Evolutionary conservation across 2,888 invertebrate species (phyloP), one percentile per base, ranked within the genome.

Genomic region (Amorpha juglandis): DNA sequence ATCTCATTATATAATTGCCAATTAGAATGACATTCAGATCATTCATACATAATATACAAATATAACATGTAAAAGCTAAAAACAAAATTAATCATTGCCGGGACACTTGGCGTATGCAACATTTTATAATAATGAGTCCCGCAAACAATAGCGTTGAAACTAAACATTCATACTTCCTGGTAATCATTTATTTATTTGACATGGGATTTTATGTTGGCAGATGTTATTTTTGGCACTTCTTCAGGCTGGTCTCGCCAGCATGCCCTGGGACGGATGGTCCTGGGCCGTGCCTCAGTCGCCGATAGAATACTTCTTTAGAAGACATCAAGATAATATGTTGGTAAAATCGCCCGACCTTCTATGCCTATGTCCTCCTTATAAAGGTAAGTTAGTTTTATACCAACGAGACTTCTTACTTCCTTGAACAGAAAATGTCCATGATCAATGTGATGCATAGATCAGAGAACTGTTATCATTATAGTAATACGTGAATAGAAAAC

Each of bases 361-460:
- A n/a, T 89, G 89, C 65, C 53, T 75, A 65, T 89, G 89, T 67
- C 88, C 89, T 16, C 88, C 88, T 33, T 67, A 80, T 67, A 77
- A 82, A 74, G 86, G 89, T 87, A 73, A 65, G 7, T 16, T 12
- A 65, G 7, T 16, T 12, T 19, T n/a, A 6, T 55, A 1, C n/a
- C n/a, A n/a, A n/a, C n/a, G n/a, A n/a, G n/a, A n/a, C n/a, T n/a
- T n/a, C n/a, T n/a, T 42, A 3, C 19, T 4, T n/a, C 27, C 6
- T 1, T 7, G 42, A 8, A 42, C 42, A 42, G 42, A 42, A 42
- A 42, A 42, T 1, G 42, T 4, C 27, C 4, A 27, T 27, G 27
- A 1, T 27, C 27, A 27, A 4, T 27, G n/a, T n/a, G n/a, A n/a
- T n/a, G n/a, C n/a, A n/a, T n/a, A n/a, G n/a, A n/a, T n/a, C n/a